Evolutionary conservation across 1,140 invertebrate genomes (phyloP).

Genomic region (Oncopodura yosiiana): DNA sequence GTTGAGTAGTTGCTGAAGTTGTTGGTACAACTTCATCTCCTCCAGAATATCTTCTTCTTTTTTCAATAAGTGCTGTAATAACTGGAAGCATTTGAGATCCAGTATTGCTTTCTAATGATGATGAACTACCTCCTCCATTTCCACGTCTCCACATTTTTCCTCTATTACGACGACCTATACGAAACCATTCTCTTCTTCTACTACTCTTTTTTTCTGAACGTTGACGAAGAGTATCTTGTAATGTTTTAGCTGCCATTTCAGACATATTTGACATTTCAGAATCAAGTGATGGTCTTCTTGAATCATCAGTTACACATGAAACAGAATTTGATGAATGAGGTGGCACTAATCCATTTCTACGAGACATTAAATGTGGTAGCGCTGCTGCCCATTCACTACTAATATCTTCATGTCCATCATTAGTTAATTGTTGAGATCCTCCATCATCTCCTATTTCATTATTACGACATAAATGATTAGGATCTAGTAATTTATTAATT

Average conservation of each 20-base stretch:
- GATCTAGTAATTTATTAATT: slow-evolving; percentile 35
- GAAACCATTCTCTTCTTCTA: slow-evolving; percentile 6
- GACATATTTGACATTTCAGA: slow-evolving; percentile 16
- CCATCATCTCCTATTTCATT: slow-evolving; percentile 30
- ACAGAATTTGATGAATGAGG: slow-evolving; percentile 33
- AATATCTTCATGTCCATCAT: slow-evolving; percentile 46
- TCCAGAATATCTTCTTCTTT: slow-evolving; percentile 1
- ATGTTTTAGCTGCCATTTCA: slow-evolving; percentile 7
- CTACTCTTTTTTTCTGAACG: slow-evolving; percentile 4
- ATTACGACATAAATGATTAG: slow-evolving; percentile 25
- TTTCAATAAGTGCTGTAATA: slow-evolving; percentile 26
- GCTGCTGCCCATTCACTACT: slow-evolving; percentile 79
- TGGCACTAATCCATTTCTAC: slow-evolving; percentile 60
- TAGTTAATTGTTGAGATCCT: slow-evolving; percentile 36
- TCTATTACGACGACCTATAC: slow-evolving; percentile 14
- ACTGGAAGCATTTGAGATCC: slow-evolving; percentile 25
- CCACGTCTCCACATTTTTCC: slow-evolving; percentile 7
- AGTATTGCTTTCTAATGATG: slow-evolving; percentile 29
- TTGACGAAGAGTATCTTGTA: slow-evolving; percentile 7
- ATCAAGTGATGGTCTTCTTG: slow-evolving; percentile 20
- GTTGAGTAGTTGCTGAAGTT: background rate
- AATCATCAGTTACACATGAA: slow-evolving; percentile 31
- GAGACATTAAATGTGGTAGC: slow-evolving; percentile 69
- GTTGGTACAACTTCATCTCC: background rate
- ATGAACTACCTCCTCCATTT: slow-evolving; percentile 12